Base-by-base conservation (phyloP, 2,113 vertebrate species). In the Turdus rufiventris region DNA sequence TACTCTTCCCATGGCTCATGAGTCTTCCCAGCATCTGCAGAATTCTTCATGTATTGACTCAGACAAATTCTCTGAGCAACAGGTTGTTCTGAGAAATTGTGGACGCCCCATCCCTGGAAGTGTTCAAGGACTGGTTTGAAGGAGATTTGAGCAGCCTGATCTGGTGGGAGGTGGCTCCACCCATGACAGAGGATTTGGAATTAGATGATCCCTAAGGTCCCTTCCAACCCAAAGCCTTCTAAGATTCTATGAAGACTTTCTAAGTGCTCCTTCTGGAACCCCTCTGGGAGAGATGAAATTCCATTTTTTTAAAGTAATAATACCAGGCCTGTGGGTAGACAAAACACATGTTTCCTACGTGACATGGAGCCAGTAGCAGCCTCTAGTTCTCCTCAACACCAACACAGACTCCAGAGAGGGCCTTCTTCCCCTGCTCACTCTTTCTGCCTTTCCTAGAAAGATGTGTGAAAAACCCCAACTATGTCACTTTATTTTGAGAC, bases 401-500 rank as follows among this genome's bases (percentile, higher is more conserved):
- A 18, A 12, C 15, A 14, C 2, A 4, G 28, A 34, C 4, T 54
- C 33, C 2, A 1, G 34, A 71, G 43, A 53, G 21, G 2, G 2
- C 3, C 4, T 1, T 0, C 5, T 75, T 12, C 14, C 76, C 36
- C 75, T n/a, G 19, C 12, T 7, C 28, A 10, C 6, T 15, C 23
- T 53, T 5, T 0, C 28, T 40, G 25, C 58, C 12, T 50, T 90
- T 28, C 25, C n/a, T 62, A 36, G 57, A 67, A 90, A 92, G 7
- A 47, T 1, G 21, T 0, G 0, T 3, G 21, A 3, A 29, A 65
- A 61, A 20, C 25, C 5, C 2, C 12, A 6, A 21, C 31, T 31
- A 4, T 0, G 0, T 33, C 12, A 11, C 25, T 66, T 56, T 75
- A 29, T 60, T 92, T 76, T 77, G 23, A 80, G 56, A 71, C 8